Base-by-base conservation (phyloP, 2,888 invertebrate species). In the Clitarchus hookeri region DNA sequence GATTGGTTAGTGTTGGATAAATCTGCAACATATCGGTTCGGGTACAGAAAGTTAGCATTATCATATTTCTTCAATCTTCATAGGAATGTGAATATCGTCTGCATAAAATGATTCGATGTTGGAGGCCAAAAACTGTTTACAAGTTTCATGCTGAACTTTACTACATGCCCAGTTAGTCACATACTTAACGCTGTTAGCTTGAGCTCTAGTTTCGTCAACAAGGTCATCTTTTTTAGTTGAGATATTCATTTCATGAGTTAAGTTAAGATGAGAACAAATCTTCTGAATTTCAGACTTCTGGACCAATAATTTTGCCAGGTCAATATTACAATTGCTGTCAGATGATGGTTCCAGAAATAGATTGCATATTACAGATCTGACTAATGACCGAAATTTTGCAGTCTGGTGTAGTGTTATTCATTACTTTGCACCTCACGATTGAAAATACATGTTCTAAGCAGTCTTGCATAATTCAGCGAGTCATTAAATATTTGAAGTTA, bases 401-500 rank as follows among this genome's bases (percentile, higher is more conserved):
- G 27, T 79, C 27, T 25, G 3, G 79, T n/a, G 9, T 79, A 3
- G 19, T 19, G 8, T 79, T 79, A 25, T 79, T 12, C 12, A 53
- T 12, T 19, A 11, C 27, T 25, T 79, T 25, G 25, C 4, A n/a
- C 19, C 79, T 25, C 12, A 79, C 12, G 12, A 79, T 9, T 12
- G 79, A 27, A 79, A 79, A 19, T 27, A 79, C 25, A 79, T 6
- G 2, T 27, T 79, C 3, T 16, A 79, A 12, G 27, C 79, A 79
- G 19, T 79, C 84, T 84, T 84, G 83, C 44, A 85, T 85, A 12
- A 86, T 54, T 23, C 85, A 1, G 19, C n/a, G 80, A 11, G 54
- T 86, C 27, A 86, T 48, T n/a, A 86, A 23, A 83, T 80, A 86
- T 25, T 79, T 84, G 13, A 36, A 36, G 36, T 36, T 36, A 36